Base-by-base conservation (phyloP, 2,888 invertebrate genomes). In the Eupeodes latifasciatus region DNA sequence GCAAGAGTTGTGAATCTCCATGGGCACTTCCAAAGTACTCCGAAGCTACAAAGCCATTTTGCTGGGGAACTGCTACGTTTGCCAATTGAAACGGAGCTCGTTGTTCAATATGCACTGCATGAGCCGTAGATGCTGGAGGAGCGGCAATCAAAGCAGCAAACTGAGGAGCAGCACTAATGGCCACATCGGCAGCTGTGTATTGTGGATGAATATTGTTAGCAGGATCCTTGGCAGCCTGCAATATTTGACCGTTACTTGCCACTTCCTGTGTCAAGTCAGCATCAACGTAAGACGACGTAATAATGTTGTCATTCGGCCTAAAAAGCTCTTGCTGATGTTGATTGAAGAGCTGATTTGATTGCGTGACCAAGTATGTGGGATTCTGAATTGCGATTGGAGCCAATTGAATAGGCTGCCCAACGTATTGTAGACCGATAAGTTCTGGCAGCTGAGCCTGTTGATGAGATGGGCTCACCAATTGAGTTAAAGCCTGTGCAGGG, bases 291-390 rank as follows among this genome's bases (percentile, higher is more conserved):
- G 92, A 92, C 2, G 91, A 40, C 72, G 91, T 90, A 19, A 91
- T 76, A 5, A 93, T 94, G 57, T 94, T 94, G 75, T 95, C 91
- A 90, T 95, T 95, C 11, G 95, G 94, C 91, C 95, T 95, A 89
- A 95, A 95, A 9, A 95, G 92, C 12, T 93, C 92, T 85, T 92
- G 92, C 67, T 93, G 93, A 81, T 92, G 94, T 85, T 93, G 93
- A 5, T 91, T 91, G 69, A 93, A 93, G 10, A 94, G 92, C 85
- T 93, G 93, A 80, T 93, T 93, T n/a, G 93, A 94, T 85, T 93
- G 93, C 14, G 93, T 92, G 4, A 94, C 93, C 75, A 93, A 89
- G 59, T 93, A 93, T 4, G 93, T 93, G 80, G 92, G 93, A 90
- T 93, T 93, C 89, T 93, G 93, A 74, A 93, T 92, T 71, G 92